These are phyloP conservation scores for Arctocebus calabarensis DNA, from an alignment of 2,797 vertebrate genomes.

Conservation along the genomic window DNA sequence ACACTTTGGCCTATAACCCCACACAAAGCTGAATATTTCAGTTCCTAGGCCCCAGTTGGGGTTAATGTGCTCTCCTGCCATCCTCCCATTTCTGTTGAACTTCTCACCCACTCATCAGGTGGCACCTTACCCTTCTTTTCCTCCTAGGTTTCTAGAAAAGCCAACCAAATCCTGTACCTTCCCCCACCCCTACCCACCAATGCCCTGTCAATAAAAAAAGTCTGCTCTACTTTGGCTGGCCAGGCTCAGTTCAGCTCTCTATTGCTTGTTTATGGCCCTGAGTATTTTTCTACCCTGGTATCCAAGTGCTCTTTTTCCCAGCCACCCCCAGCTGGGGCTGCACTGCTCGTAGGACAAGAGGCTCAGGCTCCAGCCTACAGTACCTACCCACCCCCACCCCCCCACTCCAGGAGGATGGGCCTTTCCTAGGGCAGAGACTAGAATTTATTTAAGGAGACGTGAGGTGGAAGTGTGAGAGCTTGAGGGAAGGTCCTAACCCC, in stretches of 20 bases:
- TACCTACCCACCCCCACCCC: too few species aligned
- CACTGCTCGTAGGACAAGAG: not conserved
- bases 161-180: not conserved
- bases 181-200: too few species aligned
- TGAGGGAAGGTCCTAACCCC: not conserved
- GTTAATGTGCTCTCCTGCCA: too few species aligned
- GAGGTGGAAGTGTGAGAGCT: not conserved
- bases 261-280: not conserved
- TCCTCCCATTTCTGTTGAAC: not conserved
- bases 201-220: not conserved
- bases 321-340: not conserved
- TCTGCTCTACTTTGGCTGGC: not conserved
- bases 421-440: not conserved
- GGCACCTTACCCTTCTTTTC: not conserved
- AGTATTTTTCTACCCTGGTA: not conserved
- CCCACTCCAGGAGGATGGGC: fast-evolving
- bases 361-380: not conserved
- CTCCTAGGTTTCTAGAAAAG: not conserved
- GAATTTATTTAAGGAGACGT: not conserved
- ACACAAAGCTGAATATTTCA: not conserved
- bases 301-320: not conserved
- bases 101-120: not conserved
- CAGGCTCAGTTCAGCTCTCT: not conserved
- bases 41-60: not conserved
- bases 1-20: not conserved